Conservation (phyloP, 1,140 invertebrate genomes). For the Nixonia krombeini region DNA sequence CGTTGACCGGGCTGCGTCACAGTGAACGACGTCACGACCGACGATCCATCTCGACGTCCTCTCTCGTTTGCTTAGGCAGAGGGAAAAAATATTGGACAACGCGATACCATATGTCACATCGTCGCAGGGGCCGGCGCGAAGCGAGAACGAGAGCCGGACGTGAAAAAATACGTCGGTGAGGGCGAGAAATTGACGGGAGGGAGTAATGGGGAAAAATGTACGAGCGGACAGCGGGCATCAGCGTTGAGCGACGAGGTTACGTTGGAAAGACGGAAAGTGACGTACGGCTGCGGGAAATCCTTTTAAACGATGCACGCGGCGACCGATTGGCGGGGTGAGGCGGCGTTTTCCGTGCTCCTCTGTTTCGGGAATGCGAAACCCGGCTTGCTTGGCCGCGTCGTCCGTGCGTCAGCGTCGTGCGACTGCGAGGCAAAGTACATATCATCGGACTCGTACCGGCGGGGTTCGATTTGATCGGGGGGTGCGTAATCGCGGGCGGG, state of each 20-base stretch:
- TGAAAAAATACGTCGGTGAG: constrained; percentile 12
- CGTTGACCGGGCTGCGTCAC: constrained; percentile 1
- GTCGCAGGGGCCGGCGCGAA: constrained; percentile 9
- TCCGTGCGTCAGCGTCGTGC: constrained; percentile 18
- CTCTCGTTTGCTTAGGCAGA: constrained; percentile 20
- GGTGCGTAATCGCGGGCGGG: constrained; percentile 9
- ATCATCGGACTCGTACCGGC: constrained; percentile 35
- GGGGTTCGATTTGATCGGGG: constrained; percentile 45
- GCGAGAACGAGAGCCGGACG: constrained; percentile 18
- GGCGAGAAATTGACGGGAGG: constrained; percentile 7
- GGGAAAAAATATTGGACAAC: constrained; percentile 30
- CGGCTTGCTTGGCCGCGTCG: no score
- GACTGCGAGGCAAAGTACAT: constrained; percentile 33
- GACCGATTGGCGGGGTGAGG: no score
- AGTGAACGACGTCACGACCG: constrained; percentile 7
- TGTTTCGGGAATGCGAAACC: no score
- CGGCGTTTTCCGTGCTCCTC: no score
- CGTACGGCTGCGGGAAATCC: no score
- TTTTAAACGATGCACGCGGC: no score
- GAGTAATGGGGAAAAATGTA: constrained; percentile 24
- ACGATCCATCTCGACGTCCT: constrained; percentile 21
- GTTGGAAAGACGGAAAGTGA: no score
- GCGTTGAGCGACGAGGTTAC: no score
- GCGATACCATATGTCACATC: constrained; percentile 26
- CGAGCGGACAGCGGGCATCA: no score